A percentile compares a stretch with the other conserved stretches of the same genome.
Evolutionary conservation across 2,888 invertebrate species (phyloP).

Genomic region (Synergus japonicus): DNA sequence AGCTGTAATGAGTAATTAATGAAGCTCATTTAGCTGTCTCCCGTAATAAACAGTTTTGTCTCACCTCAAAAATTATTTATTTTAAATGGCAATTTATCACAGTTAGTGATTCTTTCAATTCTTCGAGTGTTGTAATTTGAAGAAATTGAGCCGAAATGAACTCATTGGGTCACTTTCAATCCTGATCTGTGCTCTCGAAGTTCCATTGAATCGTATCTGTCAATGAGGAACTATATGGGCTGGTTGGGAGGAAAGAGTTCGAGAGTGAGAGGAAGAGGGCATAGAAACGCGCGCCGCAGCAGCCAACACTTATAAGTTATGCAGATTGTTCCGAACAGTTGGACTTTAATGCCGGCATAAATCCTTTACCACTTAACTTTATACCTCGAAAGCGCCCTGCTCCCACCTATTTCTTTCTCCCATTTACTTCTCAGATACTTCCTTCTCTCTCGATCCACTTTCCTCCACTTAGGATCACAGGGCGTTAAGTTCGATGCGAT

Average conservation of each 20-base stretch:
- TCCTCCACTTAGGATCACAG: constrained; percentile 14
- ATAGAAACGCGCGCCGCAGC: constrained; percentile 58
- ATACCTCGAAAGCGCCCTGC: constrained; percentile 67
- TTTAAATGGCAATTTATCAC: neutral
- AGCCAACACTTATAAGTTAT: constrained; percentile 70
- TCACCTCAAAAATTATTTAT: neutral
- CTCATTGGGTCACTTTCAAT: constrained; percentile 33
- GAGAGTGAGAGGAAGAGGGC: constrained; percentile 52
- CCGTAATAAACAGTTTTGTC: neutral
- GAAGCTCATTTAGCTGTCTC: neutral
- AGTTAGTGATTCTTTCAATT: neutral
- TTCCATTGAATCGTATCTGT: constrained; percentile 73
- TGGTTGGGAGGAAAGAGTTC: constrained; percentile 46
- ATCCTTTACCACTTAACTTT: constrained; percentile 76
- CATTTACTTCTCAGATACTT: constrained; percentile 39
- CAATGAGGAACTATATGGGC: constrained; percentile 69
- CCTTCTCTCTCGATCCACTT: constrained; percentile 35
- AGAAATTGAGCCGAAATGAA: neutral
- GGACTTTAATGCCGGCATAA: constrained; percentile 75
- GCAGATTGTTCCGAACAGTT: constrained; percentile 75
- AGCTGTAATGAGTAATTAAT: neutral
- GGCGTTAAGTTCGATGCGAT: constrained; percentile 29
- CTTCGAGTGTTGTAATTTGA: neutral
- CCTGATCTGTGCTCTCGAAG: constrained; percentile 56
- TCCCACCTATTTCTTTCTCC: constrained; percentile 53